phyloP scores from a whole-genome alignment of 2,888 invertebrate species.

The Vesta saturnalis region DNA sequence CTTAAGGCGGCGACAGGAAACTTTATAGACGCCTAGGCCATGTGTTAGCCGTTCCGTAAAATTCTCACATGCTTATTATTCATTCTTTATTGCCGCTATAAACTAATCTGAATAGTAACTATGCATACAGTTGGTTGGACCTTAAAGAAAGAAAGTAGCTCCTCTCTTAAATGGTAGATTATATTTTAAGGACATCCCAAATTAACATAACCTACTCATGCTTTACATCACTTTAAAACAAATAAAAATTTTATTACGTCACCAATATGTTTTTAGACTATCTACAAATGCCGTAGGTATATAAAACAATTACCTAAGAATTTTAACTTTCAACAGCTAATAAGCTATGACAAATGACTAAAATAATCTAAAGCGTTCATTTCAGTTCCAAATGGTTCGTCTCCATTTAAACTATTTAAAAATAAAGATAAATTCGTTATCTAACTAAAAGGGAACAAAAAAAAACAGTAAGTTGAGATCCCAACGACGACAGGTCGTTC shows the following conservation, averaged over 20 bases:
- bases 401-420: conserved; percentile 36
- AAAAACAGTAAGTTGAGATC: conserved; percentile 42
- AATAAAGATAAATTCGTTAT: conserved; percentile 45
- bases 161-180: too few species aligned
- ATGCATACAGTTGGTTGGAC: conserved; percentile 19
- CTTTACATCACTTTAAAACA: too few species aligned
- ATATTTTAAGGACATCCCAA: background rate
- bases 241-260: too few species aligned
- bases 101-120: conserved; percentile 28
- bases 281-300: background rate
- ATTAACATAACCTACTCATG: background rate
- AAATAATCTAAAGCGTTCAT: conserved; percentile 33
- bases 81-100: conserved; percentile 50
- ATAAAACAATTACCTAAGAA: conserved; percentile 18
- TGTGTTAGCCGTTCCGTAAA: conserved; percentile 38
- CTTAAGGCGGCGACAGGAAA: conserved; percentile 47
- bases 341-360: conserved; percentile 32
- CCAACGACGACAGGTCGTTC: conserved; percentile 48
- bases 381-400: conserved; percentile 30
- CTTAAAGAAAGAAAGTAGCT: background rate
- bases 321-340: conserved; percentile 34
- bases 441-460: conserved; percentile 38
- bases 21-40: conserved; percentile 47
- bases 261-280: background rate
- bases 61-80: conserved; percentile 45